Evolutionary conservation across 30 jellyfish, hydroid and myxozoan species (phyloP), one percentile per base, ranked within the genome.

Genomic region (Turritopsis rubra): DNA sequence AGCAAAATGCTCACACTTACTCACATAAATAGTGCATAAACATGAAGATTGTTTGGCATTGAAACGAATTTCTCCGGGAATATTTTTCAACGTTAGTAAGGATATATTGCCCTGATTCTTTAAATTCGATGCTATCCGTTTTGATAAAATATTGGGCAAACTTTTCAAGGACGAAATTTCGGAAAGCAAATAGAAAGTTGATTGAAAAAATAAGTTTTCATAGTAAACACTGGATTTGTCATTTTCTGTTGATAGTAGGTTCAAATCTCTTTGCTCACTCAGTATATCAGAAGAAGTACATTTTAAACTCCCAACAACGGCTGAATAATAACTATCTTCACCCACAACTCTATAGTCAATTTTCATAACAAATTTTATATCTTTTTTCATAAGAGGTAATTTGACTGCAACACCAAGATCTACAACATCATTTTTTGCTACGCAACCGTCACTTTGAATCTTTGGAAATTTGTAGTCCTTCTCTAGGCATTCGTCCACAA

Each of bases 41-140:
- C 28, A n/a, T 23, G 30, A 68, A 7, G 77, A 68, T 23, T 68
- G 30, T n/a, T 16, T n/a, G 17, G 8, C 30, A n/a, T 68, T 23
- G 28, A 68, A 68, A n/a, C 77, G 28, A 68, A 68, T 68, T 68
- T 68, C 77, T 68, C 77, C 77, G 9, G 77, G 30, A n/a, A 68
- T 68, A 68, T 9, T n/a, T 68, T 68, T 68, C 21, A 27, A 27
- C 21, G 9, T 8, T 8, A 68, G 77, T 0, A 68, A 16, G 19
- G 30, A 23, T 68, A 68, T 22, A 68, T 68, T 68, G 30, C 77
- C 21, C 9, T n/a, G 28, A 68, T 16, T 68, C 9, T 27, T 68
- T 9, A 23, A n/a, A 27, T 7, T 23, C 16, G 23, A 68, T 8
- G 22, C 28, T 8, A 68, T n/a, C 9, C 31, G 31, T 27, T 68